A percentile compares a stretch with the other conserved stretches of the same genome.
Conservation (phyloP, 2,888 invertebrate species). For the Drosophila planitibia region DNA sequence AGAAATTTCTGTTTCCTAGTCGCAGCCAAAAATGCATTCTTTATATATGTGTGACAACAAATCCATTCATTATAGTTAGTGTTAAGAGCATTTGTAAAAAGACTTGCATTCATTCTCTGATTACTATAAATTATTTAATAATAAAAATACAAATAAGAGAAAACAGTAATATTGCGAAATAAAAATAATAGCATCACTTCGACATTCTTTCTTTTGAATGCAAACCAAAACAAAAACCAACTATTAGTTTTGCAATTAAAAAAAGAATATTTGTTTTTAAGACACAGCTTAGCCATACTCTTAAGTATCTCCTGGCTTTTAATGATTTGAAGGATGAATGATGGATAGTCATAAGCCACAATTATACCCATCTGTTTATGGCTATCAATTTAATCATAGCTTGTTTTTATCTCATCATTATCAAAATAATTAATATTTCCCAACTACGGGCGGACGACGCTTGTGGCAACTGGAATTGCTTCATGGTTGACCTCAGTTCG, state of each 20-base stretch:
- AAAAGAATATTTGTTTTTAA: neutral
- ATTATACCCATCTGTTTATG: neutral
- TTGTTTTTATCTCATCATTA: neutral
- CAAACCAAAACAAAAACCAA: neutral
- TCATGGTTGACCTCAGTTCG: neutral
- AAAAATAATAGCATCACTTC: neutral
- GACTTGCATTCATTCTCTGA: neutral
- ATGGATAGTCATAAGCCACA: neutral
- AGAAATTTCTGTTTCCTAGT: slow-evolving; percentile 12
- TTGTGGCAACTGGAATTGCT: neutral
- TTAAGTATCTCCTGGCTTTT: neutral
- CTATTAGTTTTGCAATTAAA: neutral
- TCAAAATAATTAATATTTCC: neutral
- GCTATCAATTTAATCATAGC: neutral
- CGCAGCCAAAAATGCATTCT: slow-evolving; percentile 31
- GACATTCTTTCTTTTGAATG: neutral
- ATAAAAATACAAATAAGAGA: neutral
- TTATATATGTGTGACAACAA: neutral
- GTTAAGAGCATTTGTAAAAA: slow-evolving; percentile 33
- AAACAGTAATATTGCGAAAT: neutral
- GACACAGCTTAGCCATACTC: neutral
- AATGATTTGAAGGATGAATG: neutral
- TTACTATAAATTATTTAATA: slow-evolving; percentile 1
- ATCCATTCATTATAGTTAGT: neutral
- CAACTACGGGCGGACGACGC: neutral